Conservation (phyloP, 2,888 invertebrate species). For the Drosophila demipolita region DNA sequence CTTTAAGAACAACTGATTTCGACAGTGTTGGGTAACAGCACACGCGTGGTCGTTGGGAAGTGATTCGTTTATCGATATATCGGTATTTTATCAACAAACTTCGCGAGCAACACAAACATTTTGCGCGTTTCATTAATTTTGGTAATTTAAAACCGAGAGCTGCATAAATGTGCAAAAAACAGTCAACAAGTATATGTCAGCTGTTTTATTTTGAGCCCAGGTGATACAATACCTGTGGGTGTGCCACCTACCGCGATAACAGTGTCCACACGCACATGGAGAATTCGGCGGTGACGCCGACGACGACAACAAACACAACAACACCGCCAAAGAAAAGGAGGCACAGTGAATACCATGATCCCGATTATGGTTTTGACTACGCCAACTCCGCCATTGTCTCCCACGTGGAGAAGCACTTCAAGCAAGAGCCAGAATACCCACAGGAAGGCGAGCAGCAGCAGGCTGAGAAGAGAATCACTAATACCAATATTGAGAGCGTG, state of each 20-base stretch:
- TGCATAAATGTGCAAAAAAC: constrained; percentile 63
- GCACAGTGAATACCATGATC: constrained; percentile 87
- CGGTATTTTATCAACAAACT: constrained; percentile 24
- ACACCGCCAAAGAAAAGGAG: constrained; percentile 81
- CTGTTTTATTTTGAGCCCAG: constrained; percentile 44
- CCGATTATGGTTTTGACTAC: constrained; percentile 85
- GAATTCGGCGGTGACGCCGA: constrained; percentile 48
- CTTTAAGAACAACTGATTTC: constrained; percentile 35
- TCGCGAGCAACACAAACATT: constrained; percentile 44
- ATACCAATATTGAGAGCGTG: constrained; percentile 34
- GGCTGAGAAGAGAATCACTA: constrained; percentile 53
- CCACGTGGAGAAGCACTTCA: constrained; percentile 20
- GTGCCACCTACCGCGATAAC: constrained; percentile 20
- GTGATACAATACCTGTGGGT: constrained; percentile 57
- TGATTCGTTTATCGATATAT: constrained; percentile 7
- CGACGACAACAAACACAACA: constrained; percentile 33
- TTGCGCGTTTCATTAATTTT: constrained; percentile 59
- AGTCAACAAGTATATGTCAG: constrained; percentile 31
- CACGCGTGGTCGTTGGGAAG: background rate
- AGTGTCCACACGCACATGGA: constrained; percentile 67
- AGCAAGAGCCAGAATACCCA: constrained; percentile 15
- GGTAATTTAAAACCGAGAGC: constrained; percentile 38
- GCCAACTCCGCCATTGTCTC: background rate
- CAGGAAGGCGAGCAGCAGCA: constrained; percentile 42
- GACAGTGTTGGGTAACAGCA: constrained; percentile 36